Base-by-base conservation (phyloP, 2,888 invertebrate species). In the Arge pagana region DNA sequence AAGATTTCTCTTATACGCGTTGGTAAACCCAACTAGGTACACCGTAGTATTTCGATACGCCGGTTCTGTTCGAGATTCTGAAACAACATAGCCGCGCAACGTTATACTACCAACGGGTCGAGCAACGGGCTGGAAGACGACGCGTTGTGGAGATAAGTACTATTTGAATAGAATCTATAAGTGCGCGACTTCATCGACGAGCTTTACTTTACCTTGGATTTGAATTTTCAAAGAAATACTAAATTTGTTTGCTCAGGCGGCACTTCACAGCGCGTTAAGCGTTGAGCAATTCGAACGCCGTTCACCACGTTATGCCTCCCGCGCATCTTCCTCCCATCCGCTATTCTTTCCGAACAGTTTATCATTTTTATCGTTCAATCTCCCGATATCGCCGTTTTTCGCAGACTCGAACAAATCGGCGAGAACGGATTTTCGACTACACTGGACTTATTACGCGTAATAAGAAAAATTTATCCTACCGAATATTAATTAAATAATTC, bases 11-110 rank as follows among this genome's bases (percentile, higher is more conserved):
- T n/a, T n/a, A n/a, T n/a, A n/a, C n/a, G n/a, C n/a, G n/a, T n/a
- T n/a, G n/a, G n/a, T n/a, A n/a, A n/a, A n/a, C n/a, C n/a, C n/a
- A n/a, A n/a, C n/a, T n/a, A n/a, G n/a, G n/a, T n/a, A n/a, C n/a
- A n/a, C n/a, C n/a, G n/a, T n/a, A n/a, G n/a, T n/a, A n/a, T n/a
- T n/a, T n/a, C n/a, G n/a, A n/a, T n/a, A n/a, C n/a, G n/a, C n/a
- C n/a, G n/a, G n/a, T n/a, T n/a, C n/a, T 59, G 60, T 65, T 59
- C 56, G 62, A 66, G 62, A 62, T 61, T 66, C 61, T 63, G 64
- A 65, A 64, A 69, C 67, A 71, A 69, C 67, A 70, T 65, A 68
- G 24, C 21, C 3, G 15, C 15, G n/a, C 30, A 30, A 3, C 30
- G 30, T n/a, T n/a, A n/a, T n/a, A n/a, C n/a, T n/a, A n/a, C n/a